A percentile compares a stretch with the other conserved stretches of the same genome.
These are phyloP conservation scores for Chlorocebus sabaeus DNA, from an alignment of 2,113 vertebrate species.

Conservation along the genomic window DNA sequence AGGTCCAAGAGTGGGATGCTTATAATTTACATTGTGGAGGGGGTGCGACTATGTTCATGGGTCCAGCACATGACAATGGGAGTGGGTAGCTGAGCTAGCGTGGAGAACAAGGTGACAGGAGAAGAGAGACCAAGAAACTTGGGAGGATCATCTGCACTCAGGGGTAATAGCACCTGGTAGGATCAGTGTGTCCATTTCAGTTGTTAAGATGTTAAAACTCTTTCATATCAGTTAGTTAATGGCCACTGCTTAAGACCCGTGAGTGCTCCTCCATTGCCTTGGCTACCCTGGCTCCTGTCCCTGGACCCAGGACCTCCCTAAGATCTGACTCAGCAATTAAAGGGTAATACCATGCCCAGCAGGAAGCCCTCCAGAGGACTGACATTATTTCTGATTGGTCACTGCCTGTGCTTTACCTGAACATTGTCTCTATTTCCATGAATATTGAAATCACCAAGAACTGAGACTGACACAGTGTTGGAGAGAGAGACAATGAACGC, in stretches of 20 bases:
- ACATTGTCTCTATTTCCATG: too few species aligned
- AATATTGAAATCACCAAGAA: neutral
- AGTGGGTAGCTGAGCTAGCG: neutral
- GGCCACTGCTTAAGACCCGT: neutral
- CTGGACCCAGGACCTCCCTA: neutral
- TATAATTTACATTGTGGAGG: neutral
- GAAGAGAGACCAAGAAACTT: neutral
- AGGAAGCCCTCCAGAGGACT: neutral
- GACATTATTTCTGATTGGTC: neutral
- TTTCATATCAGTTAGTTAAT: neutral
- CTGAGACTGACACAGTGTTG: neutral
- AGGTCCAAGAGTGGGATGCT: neutral
- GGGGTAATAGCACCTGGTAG: neutral
- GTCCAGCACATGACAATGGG: neutral
- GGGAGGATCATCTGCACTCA: neutral
- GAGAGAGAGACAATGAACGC: neutral
- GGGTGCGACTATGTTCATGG: neutral
- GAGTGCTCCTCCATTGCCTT: neutral
- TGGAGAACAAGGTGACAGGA: neutral
- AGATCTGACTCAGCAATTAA: neutral
- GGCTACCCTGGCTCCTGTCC: neutral
- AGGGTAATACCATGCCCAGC: neutral
- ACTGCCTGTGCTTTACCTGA: neutral
- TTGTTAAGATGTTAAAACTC: neutral
- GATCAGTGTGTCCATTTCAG: neutral